Conservation (phyloP, 2,888 invertebrate species). For the Pedicia rivosa region DNA sequence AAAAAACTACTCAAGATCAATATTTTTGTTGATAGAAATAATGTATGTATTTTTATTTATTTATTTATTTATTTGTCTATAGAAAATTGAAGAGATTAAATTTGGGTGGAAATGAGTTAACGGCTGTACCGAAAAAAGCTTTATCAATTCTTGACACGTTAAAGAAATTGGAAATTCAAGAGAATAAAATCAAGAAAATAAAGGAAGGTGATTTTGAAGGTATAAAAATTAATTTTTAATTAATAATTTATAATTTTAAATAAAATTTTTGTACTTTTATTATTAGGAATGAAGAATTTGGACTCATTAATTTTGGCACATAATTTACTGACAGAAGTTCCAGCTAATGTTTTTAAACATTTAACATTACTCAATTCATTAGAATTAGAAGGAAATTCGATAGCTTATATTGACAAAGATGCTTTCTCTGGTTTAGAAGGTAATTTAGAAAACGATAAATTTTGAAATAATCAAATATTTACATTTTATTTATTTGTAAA, state of each 20-base stretch:
- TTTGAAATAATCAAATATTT: neutral
- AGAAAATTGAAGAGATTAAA: slow-evolving; percentile 72
- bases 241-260: slow-evolving; percentile 1
- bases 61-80: slow-evolving; percentile 13
- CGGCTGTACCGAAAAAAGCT: slow-evolving; percentile 61
- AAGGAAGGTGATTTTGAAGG: slow-evolving; percentile 76
- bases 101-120: slow-evolving; percentile 68
- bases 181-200: slow-evolving; percentile 62
- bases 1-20: too few relatives aligned
- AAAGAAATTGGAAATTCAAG: slow-evolving; percentile 77
- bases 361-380: slow-evolving; percentile 67
- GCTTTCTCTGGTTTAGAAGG: slow-evolving; percentile 82
- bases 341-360: slow-evolving; percentile 68
- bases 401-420: slow-evolving; percentile 62
- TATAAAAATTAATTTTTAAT: slow-evolving; percentile 19
- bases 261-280: neutral
- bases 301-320: slow-evolving; percentile 76
- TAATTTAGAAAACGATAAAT: slow-evolving; percentile 26
- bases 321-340: slow-evolving; percentile 64
- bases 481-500: neutral
- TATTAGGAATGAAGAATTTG: slow-evolving; percentile 55
- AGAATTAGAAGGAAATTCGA: slow-evolving; percentile 76
- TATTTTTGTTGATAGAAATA: too few relatives aligned
- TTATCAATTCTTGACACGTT: slow-evolving; percentile 64
- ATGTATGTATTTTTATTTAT: neutral